Base-by-base conservation (phyloP, 2,113 vertebrate genomes). In the Apeltes quadracus region DNA sequence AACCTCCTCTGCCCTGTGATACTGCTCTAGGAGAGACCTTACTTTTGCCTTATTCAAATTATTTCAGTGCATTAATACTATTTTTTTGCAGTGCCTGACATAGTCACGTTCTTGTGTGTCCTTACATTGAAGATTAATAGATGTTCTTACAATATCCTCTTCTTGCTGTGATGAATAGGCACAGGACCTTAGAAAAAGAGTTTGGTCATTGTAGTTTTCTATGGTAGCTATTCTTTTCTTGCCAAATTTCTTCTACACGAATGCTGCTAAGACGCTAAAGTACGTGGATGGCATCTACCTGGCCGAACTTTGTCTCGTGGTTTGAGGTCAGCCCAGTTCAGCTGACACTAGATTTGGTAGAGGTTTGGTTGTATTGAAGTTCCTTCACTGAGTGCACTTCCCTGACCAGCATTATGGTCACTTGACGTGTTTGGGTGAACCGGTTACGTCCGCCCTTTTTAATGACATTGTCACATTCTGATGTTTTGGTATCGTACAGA, bases 21-120 rank as follows among this genome's bases (percentile, higher is more conserved):
- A 38, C 48, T 67, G 65, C 69, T 43, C 61, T 70, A 58, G 65
- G 59, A 78, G 58, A 56, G 72, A 69, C 82, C 57, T 82, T 78
- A 80, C 34, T 72, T 76, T 29, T 87, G 69, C 83, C 69, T 81
- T 80, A 50, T 82, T 82, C 61, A 86, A 79, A 74, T 84, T 38
- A 82, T 70, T 87, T 84, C 54, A 81, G 73, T 79, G 77, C 81
- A 81, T 84, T 81, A 82, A 58, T 69, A 78, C 67, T 76, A 39
- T 85, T 86, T 83, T 67, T 89, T 90, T 89, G 81, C 87, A 89
- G 91, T 91, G 91, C 91, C 91, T 91, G 70, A 86, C 59, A 83
- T 81, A 66, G 69, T 79, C 76, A 70, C 68, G 61, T 82, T 85
- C 59, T 57, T 62, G 36, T 69, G 59, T 80, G 67, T 79, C 61